phyloP scores from a whole-genome alignment of 1,140 invertebrate species.

The Heliconius himera region DNA sequence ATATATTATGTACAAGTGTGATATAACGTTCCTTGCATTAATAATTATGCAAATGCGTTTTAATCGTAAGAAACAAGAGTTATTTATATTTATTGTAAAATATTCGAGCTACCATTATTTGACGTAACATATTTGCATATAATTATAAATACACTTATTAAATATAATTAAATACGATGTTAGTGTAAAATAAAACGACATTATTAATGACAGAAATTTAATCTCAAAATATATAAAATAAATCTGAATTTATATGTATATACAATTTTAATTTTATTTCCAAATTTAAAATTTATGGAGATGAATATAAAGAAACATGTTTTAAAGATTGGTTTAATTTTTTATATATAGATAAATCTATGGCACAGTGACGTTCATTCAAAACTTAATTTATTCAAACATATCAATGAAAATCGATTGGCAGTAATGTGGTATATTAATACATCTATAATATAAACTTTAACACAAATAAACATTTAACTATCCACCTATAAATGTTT shows the following conservation, averaged over 20 bases:
- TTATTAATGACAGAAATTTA: constrained; percentile 65
- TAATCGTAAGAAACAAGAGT: neutral
- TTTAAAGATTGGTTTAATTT: neutral
- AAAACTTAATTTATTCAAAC: constrained; percentile 18
- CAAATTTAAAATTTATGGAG: neutral
- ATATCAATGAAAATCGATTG: constrained; percentile 45
- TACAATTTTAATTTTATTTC: constrained; percentile 49
- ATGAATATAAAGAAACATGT: neutral
- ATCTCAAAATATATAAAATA: constrained; percentile 76
- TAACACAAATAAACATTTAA: constrained; percentile 26
- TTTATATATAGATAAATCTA: constrained; percentile 44
- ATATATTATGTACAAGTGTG: neutral
- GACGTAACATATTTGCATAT: neutral
- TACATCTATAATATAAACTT: constrained; percentile 18
- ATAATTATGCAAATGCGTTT: neutral
- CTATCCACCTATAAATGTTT: constrained; percentile 21
- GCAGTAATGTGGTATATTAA: constrained; percentile 52
- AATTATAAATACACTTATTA: neutral
- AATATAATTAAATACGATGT: neutral
- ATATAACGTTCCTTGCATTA: neutral
- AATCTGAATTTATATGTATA: constrained; percentile 61
- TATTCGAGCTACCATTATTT: neutral
- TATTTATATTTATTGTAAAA: neutral
- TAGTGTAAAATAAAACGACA: constrained; percentile 55
- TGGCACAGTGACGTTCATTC: constrained; percentile 54